Evolutionary conservation across 2,888 invertebrate species (phyloP).

Genomic region (Galerucella nymphaeae): DNA sequence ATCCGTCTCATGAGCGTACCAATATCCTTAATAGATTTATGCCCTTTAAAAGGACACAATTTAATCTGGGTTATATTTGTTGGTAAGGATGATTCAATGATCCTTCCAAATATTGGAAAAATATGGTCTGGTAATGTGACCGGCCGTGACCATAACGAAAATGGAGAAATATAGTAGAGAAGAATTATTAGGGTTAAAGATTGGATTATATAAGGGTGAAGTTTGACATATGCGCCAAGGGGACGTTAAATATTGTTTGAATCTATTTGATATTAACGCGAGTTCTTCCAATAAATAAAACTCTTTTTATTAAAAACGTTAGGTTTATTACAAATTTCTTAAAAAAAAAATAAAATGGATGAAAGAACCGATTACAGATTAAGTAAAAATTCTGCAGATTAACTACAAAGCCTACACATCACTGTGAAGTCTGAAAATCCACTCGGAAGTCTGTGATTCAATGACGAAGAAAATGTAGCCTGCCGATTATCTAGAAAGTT

Average conservation of each 20-base stretch:
- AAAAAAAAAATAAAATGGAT: too few relatives aligned
- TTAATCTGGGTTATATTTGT: slow-evolving; percentile 36
- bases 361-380: too few relatives aligned
- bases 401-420: too few relatives aligned
- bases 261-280: background rate
- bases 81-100: slow-evolving; percentile 32
- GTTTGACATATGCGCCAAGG: background rate
- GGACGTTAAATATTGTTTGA: background rate
- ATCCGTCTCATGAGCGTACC: slow-evolving; percentile 9
- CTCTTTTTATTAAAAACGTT: too few relatives aligned
- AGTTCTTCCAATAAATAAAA: too few relatives aligned
- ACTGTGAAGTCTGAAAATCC: too few relatives aligned
- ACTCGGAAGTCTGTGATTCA: too few relatives aligned
- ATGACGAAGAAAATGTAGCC: too few relatives aligned
- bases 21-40: slow-evolving; percentile 39
- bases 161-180: slow-evolving; percentile 12
- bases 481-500: too few relatives aligned
- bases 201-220: slow-evolving; percentile 13
- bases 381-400: too few relatives aligned
- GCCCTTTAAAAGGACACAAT: slow-evolving; percentile 27
- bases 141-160: slow-evolving; percentile 20
- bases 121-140: slow-evolving; percentile 27
- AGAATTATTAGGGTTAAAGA: slow-evolving; percentile 17
- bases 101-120: slow-evolving; percentile 27
- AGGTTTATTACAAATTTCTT: too few relatives aligned